Evolutionary conservation across 2,797 vertebrate species (phyloP).

Genomic region (Coregonus ussuriensis): DNA sequence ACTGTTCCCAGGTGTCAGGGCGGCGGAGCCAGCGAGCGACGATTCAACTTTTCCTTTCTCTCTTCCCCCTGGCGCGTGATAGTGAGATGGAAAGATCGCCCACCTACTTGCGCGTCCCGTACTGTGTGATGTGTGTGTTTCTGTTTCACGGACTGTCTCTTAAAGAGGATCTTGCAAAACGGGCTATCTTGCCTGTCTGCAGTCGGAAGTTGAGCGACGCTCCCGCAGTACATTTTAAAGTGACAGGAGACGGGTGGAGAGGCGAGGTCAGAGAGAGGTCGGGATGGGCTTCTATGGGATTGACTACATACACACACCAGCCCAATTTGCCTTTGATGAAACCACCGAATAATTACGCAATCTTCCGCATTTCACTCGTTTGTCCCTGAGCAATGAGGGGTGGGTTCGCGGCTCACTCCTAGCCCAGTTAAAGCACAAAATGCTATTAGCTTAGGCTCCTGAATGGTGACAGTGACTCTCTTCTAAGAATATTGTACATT

Average conservation of each 20-base stretch:
- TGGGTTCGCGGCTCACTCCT: not conserved
- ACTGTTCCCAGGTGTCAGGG: constrained; percentile 73
- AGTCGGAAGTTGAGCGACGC: constrained; percentile 79
- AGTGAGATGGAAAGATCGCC: constrained; percentile 49
- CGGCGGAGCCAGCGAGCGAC: constrained; percentile 31
- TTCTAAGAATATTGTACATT: not conserved
- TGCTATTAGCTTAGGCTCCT: not conserved
- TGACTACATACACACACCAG: constrained; percentile 68
- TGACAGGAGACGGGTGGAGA: constrained; percentile 84
- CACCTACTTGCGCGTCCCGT: constrained; percentile 47
- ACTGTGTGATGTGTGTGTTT: constrained; percentile 56
- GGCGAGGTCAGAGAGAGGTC: constrained; percentile 90
- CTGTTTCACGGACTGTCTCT: constrained; percentile 74
- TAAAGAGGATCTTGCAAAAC: constrained; percentile 65
- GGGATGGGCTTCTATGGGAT: constrained; percentile 77
- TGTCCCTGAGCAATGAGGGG: not conserved
- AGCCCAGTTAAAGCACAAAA: not conserved
- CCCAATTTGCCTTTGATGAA: constrained; percentile 63
- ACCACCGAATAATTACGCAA: constrained; percentile 35
- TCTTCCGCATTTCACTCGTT: constrained; percentile 39
- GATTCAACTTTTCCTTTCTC: constrained; percentile 65
- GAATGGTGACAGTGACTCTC: not conserved
- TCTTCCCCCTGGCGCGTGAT: constrained; percentile 25
- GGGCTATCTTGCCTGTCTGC: constrained; percentile 68
- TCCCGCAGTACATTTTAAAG: constrained; percentile 85